Conservation (phyloP, 1,140 invertebrate species). For the Aphaenogaster rudis region DNA sequence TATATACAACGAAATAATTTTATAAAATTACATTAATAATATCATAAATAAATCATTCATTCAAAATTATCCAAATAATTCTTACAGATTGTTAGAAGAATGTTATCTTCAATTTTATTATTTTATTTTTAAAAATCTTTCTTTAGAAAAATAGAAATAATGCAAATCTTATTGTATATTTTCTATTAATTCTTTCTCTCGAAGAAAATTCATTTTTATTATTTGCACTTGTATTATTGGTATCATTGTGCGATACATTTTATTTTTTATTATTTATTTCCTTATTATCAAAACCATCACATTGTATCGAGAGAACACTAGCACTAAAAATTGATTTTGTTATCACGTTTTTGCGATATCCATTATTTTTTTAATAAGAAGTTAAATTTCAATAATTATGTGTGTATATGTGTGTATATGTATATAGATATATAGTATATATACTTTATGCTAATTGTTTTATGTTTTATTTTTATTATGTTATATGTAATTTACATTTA, state of each 20-base stretch:
- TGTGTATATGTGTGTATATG: neutral
- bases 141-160: conserved; percentile 3
- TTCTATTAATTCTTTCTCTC: neutral
- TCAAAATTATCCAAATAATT: neutral
- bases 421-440: neutral
- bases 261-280: neutral
- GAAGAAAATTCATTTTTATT: neutral
- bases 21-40: neutral
- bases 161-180: neutral
- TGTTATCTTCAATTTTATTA: neutral
- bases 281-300: neutral
- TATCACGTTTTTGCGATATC: neutral
- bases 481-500: neutral
- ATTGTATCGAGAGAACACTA: neutral
- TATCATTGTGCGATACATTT: neutral
- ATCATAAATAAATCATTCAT: neutral
- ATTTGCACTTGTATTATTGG: neutral
- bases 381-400: neutral
- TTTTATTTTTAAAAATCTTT: neutral
- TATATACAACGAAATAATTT: neutral
- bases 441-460: neutral
- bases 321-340: neutral
- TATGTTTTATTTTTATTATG: neutral
- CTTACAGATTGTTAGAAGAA: neutral
- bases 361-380: neutral